phyloP scores from a whole-genome alignment of 2,113 vertebrate genomes.

The Trogon melanurus region DNA sequence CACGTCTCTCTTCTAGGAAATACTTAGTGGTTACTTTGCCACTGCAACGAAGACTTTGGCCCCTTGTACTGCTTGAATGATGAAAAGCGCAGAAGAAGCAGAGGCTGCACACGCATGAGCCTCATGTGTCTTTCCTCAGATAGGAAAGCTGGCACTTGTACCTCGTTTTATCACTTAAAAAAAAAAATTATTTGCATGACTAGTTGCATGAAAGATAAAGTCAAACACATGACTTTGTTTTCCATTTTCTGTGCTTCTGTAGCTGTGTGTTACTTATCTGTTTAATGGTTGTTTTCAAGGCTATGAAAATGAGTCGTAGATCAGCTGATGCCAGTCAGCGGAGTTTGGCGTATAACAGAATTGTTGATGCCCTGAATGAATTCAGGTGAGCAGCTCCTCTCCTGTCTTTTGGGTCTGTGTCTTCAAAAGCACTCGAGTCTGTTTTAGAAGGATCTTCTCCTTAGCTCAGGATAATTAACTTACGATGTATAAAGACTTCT shows the following conservation, averaged over 20 bases:
- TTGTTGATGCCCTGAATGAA: conserved; percentile 96
- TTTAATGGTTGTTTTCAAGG: conserved; percentile 84
- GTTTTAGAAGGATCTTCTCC: not conserved
- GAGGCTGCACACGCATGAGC: not conserved
- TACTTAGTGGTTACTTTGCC: not conserved
- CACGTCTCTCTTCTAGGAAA: not conserved
- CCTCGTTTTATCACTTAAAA: conserved; percentile 17
- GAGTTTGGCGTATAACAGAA: conserved; percentile 92
- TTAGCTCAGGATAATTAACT: not conserved
- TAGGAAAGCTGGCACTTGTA: not conserved
- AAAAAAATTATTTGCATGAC: conserved; percentile 17
- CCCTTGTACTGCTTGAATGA: conserved; percentile 8
- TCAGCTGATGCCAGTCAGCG: conserved; percentile 94
- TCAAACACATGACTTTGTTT: conserved; percentile 60
- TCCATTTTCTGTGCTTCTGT: conserved; percentile 33
- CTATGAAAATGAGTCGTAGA: conserved; percentile 97
- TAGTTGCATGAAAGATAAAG: conserved; percentile 27
- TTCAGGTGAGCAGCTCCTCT: conserved; percentile 85
- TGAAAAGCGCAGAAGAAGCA: conserved; percentile 3
- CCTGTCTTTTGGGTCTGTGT: not conserved
- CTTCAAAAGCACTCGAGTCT: not conserved
- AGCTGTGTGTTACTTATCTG: conserved; percentile 56
- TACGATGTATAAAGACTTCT: not conserved
- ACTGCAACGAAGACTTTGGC: conserved; percentile 23
- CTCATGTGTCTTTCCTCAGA: conserved; percentile 11